Conservation (phyloP, 2,888 invertebrate species). For the Dimorphilus gyrociliatus region DNA sequence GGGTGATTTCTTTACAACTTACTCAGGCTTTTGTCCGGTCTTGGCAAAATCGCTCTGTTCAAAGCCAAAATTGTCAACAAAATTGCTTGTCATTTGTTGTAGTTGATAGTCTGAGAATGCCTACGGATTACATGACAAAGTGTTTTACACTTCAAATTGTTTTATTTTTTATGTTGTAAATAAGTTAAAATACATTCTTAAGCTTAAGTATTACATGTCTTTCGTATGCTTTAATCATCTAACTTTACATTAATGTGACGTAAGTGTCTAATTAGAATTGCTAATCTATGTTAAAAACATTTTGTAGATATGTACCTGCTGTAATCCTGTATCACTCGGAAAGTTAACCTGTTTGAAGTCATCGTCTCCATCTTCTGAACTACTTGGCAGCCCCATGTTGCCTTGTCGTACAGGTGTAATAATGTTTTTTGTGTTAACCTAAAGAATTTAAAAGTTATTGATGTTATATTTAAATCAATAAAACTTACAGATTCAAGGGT, state of each 20-base stretch:
- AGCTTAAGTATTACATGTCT: too few species aligned
- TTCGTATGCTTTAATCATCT: too few species aligned
- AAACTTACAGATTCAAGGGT: too few species aligned
- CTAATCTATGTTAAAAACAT: conserved; percentile 1
- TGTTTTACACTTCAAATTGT: too few species aligned
- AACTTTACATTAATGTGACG: too few species aligned
- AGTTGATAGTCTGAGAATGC: conserved; percentile 47
- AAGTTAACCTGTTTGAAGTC: conserved; percentile 43
- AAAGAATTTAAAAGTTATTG: too few species aligned
- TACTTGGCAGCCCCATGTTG: too few species aligned
- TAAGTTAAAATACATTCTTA: too few species aligned
- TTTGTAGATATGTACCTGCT: conserved; percentile 37
- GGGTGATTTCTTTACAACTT: conserved; percentile 15
- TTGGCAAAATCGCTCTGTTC: conserved; percentile 49
- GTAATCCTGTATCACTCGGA: conserved; percentile 41
- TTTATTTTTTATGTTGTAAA: too few species aligned
- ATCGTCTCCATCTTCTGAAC: conserved; percentile 42
- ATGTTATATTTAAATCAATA: too few species aligned
- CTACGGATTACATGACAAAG: conserved; percentile 28
- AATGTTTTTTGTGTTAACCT: too few species aligned
- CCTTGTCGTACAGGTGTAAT: conserved; percentile 1
- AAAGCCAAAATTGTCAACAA: conserved; percentile 48
- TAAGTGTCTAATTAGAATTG: too few species aligned
- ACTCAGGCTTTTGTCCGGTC: conserved; percentile 41
- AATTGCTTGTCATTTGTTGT: conserved; percentile 47